These are phyloP conservation scores for Heliconius himera DNA, from an alignment of 1,140 invertebrate genomes.

Conservation along the genomic window DNA sequence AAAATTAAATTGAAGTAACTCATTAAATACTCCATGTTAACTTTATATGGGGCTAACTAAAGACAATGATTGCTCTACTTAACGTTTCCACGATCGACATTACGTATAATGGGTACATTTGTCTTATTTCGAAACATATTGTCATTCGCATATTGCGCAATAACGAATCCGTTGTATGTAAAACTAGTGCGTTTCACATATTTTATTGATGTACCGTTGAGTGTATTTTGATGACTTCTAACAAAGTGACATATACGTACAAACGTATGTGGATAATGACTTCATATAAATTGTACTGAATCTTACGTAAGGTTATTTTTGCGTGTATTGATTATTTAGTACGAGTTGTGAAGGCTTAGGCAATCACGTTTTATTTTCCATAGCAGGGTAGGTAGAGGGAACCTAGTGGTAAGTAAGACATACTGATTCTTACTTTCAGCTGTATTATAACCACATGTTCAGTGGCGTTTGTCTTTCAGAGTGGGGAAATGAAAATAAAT, in stretches of 20 bases:
- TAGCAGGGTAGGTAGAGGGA: no score
- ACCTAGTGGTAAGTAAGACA: no score
- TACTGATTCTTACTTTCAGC: no score
- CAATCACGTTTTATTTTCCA: no score
- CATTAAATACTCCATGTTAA: no score
- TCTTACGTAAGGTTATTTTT: background rate
- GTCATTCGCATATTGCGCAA: conserved; percentile 31
- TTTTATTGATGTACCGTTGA: conserved; percentile 23
- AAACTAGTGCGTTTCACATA: conserved; percentile 25
- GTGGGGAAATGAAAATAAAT: background rate
- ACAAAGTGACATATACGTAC: conserved; percentile 10
- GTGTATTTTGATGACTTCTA: conserved; percentile 26
- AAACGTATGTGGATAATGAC: background rate
- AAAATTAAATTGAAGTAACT: no score
- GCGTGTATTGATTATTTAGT: background rate
- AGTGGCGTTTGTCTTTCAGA: background rate
- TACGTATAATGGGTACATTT: conserved; percentile 29
- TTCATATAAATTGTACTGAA: conserved; percentile 6
- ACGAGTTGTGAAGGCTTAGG: no score
- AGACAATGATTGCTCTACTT: conserved; percentile 19
- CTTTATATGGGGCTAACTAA: background rate
- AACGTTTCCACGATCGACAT: conserved; percentile 20
- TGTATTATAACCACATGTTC: no score
- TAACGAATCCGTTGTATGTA: conserved; percentile 29
- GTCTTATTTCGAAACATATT: conserved; percentile 38